Evolutionary conservation across 2,797 vertebrate species (phyloP).

Genomic region (Antrozous pallidus): DNA sequence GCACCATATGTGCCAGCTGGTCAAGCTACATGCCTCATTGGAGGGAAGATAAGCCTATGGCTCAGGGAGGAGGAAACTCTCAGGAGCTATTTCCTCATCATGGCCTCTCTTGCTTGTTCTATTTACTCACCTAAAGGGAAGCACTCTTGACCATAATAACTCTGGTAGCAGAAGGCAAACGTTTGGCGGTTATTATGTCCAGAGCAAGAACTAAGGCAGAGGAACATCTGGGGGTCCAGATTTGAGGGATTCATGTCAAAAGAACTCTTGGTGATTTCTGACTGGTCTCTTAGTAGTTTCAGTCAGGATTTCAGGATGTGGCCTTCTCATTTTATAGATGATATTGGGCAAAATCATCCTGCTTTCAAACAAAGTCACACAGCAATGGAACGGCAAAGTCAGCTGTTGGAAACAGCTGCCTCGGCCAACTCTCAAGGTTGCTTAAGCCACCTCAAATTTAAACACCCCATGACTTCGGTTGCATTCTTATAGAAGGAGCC

Average conservation of each 20-base stretch:
- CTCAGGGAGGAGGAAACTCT: conserved; percentile 87
- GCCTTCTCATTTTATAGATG: not conserved
- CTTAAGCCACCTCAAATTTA: not conserved
- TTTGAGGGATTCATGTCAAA: not conserved
- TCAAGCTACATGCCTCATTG: conserved; percentile 75
- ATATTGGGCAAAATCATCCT: not conserved
- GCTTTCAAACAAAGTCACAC: not conserved
- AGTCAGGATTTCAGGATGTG: conserved; percentile 83
- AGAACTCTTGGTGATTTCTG: conserved; percentile 70
- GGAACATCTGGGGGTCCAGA: not conserved
- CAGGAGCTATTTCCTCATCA: conserved; percentile 87
- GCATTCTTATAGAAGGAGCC: not conserved
- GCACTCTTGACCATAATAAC: conserved; percentile 88
- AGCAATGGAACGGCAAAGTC: not conserved
- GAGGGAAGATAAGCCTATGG: conserved; percentile 60
- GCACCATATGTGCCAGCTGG: conserved; percentile 75
- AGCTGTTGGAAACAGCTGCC: not conserved
- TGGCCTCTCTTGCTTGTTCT: conserved; percentile 89
- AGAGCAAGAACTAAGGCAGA: conserved; percentile 47
- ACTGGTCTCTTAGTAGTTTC: conserved; percentile 83
- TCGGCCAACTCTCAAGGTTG: not conserved
- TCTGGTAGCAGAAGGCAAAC: conserved; percentile 89
- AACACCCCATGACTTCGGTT: not conserved
- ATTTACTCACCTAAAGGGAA: conserved; percentile 87
- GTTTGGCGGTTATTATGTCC: conserved; percentile 72